phyloP scores from a whole-genome alignment of 1,140 invertebrate genomes.

The Cheumatopsyche charites region DNA sequence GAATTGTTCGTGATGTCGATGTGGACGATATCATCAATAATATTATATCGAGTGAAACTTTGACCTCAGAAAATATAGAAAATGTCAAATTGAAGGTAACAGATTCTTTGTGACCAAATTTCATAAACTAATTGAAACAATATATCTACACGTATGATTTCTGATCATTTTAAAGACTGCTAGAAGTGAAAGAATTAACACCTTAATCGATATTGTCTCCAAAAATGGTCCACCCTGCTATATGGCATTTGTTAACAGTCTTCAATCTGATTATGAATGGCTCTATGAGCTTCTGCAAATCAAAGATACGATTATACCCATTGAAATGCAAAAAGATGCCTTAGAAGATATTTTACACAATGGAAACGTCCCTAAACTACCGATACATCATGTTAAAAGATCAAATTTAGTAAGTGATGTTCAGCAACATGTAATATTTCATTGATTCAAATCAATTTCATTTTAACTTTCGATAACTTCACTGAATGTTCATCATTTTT shows the following conservation, averaged over 20 bases:
- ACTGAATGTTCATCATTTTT: no score
- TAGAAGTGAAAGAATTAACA: slow-evolving; percentile 52
- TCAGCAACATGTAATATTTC: no score
- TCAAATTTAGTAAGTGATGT: slow-evolving; percentile 55
- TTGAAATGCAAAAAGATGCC: slow-evolving; percentile 53
- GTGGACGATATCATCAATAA: slow-evolving; percentile 55
- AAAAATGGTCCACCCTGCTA: slow-evolving; percentile 51
- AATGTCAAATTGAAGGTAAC: slow-evolving; percentile 52
- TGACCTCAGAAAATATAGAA: slow-evolving; percentile 53
- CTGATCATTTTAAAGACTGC: slow-evolving; percentile 47
- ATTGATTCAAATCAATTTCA: no score
- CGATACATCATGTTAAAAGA: slow-evolving; percentile 59
- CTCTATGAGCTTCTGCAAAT: slow-evolving; percentile 57
- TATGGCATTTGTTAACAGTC: slow-evolving; percentile 58
- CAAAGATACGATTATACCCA: slow-evolving; percentile 49
- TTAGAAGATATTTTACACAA: slow-evolving; percentile 57
- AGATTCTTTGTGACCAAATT: no score
- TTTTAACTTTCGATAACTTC: no score
- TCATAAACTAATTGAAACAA: no score
- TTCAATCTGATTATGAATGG: slow-evolving; percentile 61
- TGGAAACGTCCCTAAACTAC: slow-evolving; percentile 62
- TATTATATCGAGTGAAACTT: slow-evolving; percentile 52
- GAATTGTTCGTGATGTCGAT: slow-evolving; percentile 55
- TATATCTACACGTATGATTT: neutral
- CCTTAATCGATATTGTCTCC: slow-evolving; percentile 54